These are phyloP conservation scores for Trematomus loennbergii DNA, from an alignment of 2,113 vertebrate genomes.

Conservation along the genomic window DNA sequence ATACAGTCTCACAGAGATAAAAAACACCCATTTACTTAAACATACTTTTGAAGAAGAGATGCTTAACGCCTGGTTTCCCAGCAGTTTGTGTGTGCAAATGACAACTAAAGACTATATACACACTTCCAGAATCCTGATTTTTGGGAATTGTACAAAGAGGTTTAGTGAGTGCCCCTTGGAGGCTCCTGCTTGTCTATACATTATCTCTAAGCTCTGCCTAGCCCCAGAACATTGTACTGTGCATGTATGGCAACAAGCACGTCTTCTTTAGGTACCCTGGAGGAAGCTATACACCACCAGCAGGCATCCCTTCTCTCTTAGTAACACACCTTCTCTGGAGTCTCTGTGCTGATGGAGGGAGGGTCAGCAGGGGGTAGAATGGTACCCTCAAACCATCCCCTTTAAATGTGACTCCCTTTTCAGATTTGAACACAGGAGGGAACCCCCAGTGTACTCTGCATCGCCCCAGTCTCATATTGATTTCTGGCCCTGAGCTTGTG, in stretches of 20 bases:
- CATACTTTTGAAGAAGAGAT: conserved; percentile 53
- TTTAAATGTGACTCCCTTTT: conserved; percentile 55
- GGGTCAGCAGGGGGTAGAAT: conserved; percentile 10
- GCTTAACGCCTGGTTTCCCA: conserved; percentile 48
- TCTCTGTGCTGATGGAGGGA: conserved; percentile 35
- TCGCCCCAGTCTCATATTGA: conserved; percentile 23
- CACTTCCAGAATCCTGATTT: conserved; percentile 46
- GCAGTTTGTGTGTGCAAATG: conserved; percentile 38
- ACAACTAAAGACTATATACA: conserved; percentile 27
- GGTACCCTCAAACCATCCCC: conserved; percentile 33
- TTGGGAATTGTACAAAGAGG: conserved; percentile 39
- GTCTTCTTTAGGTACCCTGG: conserved; percentile 42
- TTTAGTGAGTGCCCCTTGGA: conserved; percentile 43
- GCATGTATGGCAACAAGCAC: conserved; percentile 46
- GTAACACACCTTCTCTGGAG: conserved; percentile 16
- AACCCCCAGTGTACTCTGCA: conserved; percentile 1
- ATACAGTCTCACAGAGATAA: conserved; percentile 44
- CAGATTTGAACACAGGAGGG: conserved; percentile 29
- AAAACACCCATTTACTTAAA: conserved; percentile 58
- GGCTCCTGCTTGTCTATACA: conserved; percentile 36
- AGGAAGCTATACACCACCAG: conserved; percentile 70
- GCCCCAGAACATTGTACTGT: conserved; percentile 43
- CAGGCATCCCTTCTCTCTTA: conserved; percentile 39
- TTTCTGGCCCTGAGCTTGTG: conserved; percentile 37
- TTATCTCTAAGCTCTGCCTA: conserved; percentile 34